Conservation (phyloP, 2,888 invertebrate genomes). For the Heliconius sara region DNA sequence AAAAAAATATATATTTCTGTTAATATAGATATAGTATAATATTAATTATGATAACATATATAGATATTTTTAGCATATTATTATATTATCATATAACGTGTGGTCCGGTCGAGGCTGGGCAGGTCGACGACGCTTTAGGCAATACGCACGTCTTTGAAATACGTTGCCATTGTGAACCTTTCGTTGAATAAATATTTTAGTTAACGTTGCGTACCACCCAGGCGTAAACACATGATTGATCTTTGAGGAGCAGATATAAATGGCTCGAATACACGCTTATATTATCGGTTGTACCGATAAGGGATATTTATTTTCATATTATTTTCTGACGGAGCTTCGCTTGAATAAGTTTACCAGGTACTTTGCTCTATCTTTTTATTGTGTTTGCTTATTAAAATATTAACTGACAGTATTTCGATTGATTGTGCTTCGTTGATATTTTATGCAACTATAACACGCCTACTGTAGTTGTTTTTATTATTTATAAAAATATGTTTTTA, state of each 20-base stretch:
- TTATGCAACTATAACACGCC: too few relatives aligned
- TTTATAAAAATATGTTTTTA: too few relatives aligned
- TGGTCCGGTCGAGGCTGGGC: conserved; percentile 33
- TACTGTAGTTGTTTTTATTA: too few relatives aligned
- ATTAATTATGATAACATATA: conserved; percentile 19
- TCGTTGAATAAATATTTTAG: conserved; percentile 80
- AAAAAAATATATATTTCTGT: conserved; percentile 27
- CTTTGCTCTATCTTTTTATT: neutral
- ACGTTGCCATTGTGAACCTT: conserved; percentile 76
- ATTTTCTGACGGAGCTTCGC: neutral
- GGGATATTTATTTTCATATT: conserved; percentile 12
- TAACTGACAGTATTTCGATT: neutral
- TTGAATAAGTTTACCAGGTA: neutral
- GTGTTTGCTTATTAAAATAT: neutral
- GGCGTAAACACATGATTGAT: conserved; percentile 74
- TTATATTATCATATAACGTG: conserved; percentile 40
- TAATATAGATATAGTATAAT: conserved; percentile 17
- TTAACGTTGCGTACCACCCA: conserved; percentile 78
- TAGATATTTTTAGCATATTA: conserved; percentile 34
- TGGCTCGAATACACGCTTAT: conserved; percentile 31
- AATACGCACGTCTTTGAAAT: conserved; percentile 71
- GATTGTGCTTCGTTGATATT: too few relatives aligned
- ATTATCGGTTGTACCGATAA: conserved; percentile 21
- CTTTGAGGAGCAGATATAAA: conserved; percentile 70
- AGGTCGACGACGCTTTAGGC: conserved; percentile 53